phyloP scores from a whole-genome alignment of 2,113 vertebrate species.

The Notiomystis cincta region DNA sequence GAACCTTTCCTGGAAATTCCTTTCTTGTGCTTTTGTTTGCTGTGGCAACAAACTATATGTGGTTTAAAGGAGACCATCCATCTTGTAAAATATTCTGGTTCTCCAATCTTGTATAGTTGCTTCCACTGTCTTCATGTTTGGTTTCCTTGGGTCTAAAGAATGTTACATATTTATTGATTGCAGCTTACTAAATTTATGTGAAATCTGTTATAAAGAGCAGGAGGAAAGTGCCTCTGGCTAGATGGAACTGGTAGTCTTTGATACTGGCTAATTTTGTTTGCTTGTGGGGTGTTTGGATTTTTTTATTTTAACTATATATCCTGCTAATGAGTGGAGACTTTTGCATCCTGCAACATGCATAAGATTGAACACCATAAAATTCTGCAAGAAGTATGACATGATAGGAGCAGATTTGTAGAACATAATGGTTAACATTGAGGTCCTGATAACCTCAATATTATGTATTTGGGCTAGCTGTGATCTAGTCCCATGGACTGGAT shows the following conservation, averaged over 20 bases:
- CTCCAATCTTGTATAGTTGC: background rate
- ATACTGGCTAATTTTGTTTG: background rate
- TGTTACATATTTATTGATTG: background rate
- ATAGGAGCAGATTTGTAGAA: background rate
- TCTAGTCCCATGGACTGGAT: background rate
- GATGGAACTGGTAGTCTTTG: background rate
- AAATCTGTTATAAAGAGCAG: background rate
- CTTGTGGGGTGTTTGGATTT: background rate
- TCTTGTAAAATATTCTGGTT: background rate
- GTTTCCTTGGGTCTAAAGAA: background rate
- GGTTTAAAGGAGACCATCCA: background rate
- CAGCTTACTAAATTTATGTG: background rate
- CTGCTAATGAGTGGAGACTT: background rate
- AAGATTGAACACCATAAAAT: background rate
- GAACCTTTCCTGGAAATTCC: background rate
- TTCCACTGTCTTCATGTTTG: background rate
- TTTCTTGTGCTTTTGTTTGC: background rate
- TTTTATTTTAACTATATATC: background rate
- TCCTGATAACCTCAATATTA: background rate
- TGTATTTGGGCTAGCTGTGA: background rate
- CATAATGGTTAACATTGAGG: accelerated
- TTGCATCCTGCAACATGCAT: background rate
- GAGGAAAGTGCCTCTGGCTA: background rate
- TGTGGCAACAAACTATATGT: background rate
- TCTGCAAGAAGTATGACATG: background rate